Conservation (phyloP, 2,888 invertebrate species). For the Smittia sp. region DNA sequence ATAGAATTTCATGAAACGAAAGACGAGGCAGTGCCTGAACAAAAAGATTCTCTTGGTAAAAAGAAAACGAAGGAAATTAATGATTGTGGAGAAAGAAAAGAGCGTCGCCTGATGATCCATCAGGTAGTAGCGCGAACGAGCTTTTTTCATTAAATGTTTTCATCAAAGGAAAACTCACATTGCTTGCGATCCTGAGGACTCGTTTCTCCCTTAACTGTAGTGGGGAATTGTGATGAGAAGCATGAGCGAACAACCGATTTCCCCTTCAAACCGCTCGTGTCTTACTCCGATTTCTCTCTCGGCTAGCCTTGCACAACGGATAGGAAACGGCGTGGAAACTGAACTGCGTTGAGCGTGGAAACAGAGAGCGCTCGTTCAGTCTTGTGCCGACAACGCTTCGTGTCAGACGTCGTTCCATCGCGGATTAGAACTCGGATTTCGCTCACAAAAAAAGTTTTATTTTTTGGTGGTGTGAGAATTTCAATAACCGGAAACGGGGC, state of each 20-base stretch:
- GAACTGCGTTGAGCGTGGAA: neutral
- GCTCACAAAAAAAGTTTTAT: constrained; percentile 28
- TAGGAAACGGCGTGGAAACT: neutral
- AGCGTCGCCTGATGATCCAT: neutral
- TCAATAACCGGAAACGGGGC: constrained; percentile 38
- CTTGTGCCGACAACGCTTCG: constrained; percentile 25
- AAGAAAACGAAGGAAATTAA: constrained; percentile 25
- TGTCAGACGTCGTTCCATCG: constrained; percentile 22
- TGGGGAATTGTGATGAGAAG: neutral
- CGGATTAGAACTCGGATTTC: constrained; percentile 15
- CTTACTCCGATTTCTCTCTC: neutral
- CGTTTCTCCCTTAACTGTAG: neutral
- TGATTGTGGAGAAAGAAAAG: constrained; percentile 22
- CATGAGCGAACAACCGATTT: neutral
- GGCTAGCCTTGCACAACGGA: neutral
- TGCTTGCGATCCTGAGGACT: neutral
- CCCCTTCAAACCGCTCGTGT: neutral
- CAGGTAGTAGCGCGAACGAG: neutral
- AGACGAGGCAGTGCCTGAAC: neutral
- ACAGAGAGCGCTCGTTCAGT: constrained; percentile 19
- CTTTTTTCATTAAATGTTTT: neutral
- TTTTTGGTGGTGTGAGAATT: constrained; percentile 21
- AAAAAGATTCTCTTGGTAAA: neutral
- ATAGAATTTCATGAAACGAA: constrained; percentile 32
- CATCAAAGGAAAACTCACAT: neutral